These are phyloP conservation scores for Watersipora subatra DNA, from an alignment of 1,140 invertebrate species.

Conservation along the genomic window DNA sequence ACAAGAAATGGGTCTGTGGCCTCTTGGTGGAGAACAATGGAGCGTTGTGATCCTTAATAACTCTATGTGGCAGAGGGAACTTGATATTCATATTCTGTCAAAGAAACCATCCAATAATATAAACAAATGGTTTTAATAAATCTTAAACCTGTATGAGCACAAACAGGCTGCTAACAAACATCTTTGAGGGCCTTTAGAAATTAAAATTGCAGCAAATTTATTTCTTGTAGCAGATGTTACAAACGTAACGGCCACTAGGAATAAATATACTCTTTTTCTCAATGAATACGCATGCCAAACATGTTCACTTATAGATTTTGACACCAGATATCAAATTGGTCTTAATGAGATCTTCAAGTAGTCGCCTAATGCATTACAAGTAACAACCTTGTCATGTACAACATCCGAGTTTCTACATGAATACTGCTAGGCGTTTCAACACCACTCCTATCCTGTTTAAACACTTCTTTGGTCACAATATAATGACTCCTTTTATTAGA, in stretches of 20 bases:
- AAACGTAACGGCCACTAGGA: background rate
- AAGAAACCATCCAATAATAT: background rate
- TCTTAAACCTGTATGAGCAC: background rate
- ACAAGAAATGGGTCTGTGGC: conserved; percentile 58
- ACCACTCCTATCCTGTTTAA: too few species aligned
- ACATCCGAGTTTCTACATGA: too few species aligned
- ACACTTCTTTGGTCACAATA: too few species aligned
- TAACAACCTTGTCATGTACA: too few species aligned
- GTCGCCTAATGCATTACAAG: too few species aligned
- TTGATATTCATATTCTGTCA: conserved; percentile 65
- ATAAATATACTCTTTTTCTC: too few species aligned
- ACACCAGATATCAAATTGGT: too few species aligned
- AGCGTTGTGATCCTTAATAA: conserved; percentile 49
- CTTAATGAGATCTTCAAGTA: too few species aligned
- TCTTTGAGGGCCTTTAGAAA: background rate
- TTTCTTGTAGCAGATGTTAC: background rate
- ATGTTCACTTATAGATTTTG: too few species aligned
- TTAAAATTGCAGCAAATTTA: background rate
- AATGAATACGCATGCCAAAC: too few species aligned
- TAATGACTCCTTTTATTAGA: too few species aligned
- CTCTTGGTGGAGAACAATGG: conserved; percentile 57
- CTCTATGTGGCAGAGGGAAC: conserved; percentile 90
- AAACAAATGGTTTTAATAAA: background rate
- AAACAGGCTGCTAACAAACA: background rate
- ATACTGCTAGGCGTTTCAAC: too few species aligned